Base-by-base conservation (phyloP, 1,140 invertebrate species). In the Acromyrmex heyeri region DNA sequence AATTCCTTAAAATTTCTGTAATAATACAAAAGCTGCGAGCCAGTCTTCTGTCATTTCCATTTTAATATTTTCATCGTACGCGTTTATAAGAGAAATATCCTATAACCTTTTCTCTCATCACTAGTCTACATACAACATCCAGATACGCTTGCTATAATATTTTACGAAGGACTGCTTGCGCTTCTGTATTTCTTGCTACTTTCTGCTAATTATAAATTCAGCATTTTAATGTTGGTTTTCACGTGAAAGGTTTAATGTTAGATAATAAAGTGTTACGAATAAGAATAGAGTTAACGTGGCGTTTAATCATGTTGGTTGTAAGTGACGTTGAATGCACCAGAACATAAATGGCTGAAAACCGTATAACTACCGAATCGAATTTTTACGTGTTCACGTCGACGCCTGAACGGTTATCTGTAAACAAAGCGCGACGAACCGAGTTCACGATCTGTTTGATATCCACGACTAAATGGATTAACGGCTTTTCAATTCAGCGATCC, bases 381-480 rank as follows among this genome's bases (percentile, higher is more conserved):
- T 89, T 90, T 90, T 82, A 89, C 78, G 88, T 72, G 83, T 86
- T 57, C 48, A 27, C 76, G 48, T 72, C 86, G 87, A 81, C 88
- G 75, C 70, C 21, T 62, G 69, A 89, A 89, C 76, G 88, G 89
- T 90, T 75, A 72, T 18, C 21, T 18, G 21, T 61, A 24, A 75
- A 86, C 76, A 90, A 89, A 90, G 87, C 83, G 55, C 76, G 76
- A 77, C 72, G 87, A 90, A 86, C 87, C 62, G 83, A 79, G 55
- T 82, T 89, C 87, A 48, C 64, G 87, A 86, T 90, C 77, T 86
- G 85, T 90, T 90, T 90, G 87, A 86, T 89, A 79, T 86, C 62
- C 75, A 69, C 50, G 85, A 70, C 69, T 90, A 86, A 90, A 86
- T 77, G 77, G 79, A 88, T 90, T 90, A 89, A 78, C 75, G 70